Conservation (phyloP, 2,888 invertebrate genomes). For the Amphipoea lucens region DNA sequence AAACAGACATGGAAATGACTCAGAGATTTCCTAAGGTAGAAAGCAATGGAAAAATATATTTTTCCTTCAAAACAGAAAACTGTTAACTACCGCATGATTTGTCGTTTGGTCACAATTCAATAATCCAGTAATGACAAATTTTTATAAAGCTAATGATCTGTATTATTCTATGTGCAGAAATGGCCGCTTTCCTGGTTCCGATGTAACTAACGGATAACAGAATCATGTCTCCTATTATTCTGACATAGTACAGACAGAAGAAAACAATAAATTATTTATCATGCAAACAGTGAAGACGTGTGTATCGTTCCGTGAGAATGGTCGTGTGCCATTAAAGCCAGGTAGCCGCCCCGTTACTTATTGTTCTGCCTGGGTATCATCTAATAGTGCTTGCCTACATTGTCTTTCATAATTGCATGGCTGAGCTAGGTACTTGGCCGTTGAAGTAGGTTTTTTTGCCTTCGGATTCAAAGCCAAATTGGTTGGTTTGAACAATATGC, state of each 20-base stretch:
- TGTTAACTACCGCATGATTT: slow-evolving; percentile 30
- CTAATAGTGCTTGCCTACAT: slow-evolving; percentile 63
- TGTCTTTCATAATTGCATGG: slow-evolving; percentile 55
- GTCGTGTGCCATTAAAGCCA: slow-evolving; percentile 77
- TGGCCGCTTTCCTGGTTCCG: slow-evolving; percentile 10
- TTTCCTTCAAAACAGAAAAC: slow-evolving; percentile 20
- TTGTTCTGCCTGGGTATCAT: slow-evolving; percentile 69
- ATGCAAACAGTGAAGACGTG: slow-evolving; percentile 77
- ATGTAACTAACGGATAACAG: slow-evolving; percentile 41
- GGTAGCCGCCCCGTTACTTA: slow-evolving; percentile 75
- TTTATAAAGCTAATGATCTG: slow-evolving; percentile 48
- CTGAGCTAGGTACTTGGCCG: slow-evolving; percentile 47
- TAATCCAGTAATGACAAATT: slow-evolving; percentile 46
- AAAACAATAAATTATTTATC: slow-evolving; percentile 71
- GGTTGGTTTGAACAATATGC: slow-evolving; percentile 18
- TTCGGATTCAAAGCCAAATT: slow-evolving; percentile 11
- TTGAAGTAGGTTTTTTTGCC: slow-evolving; percentile 27
- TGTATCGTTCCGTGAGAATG: slow-evolving; percentile 85
- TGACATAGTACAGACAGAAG: slow-evolving; percentile 50
- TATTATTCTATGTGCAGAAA: slow-evolving; percentile 38
- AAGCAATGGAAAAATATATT: slow-evolving; percentile 8
- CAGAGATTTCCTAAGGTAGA: slow-evolving; percentile 13
- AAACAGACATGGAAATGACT: slow-evolving; percentile 1
- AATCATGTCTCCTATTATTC: slow-evolving; percentile 50
- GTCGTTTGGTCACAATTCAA: slow-evolving; percentile 43